These are phyloP conservation scores for Musca vetustissima DNA, from an alignment of 1,140 invertebrate genomes.

Conservation along the genomic window DNA sequence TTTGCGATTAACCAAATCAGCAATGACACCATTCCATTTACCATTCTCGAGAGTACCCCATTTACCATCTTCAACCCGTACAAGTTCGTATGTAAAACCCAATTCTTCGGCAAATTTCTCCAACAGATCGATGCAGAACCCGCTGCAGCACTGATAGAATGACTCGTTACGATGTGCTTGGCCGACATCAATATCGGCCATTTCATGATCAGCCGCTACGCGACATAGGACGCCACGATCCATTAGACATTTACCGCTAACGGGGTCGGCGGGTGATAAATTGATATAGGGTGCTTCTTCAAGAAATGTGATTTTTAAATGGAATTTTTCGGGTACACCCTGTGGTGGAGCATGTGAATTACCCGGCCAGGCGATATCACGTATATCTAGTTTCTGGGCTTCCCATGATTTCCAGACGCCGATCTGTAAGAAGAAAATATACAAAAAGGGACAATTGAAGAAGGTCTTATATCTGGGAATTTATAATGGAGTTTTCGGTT, in stretches of 20 bases:
- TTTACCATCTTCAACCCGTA: conserved; percentile 90
- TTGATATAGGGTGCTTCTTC: conserved; percentile 96
- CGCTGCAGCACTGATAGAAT: conserved; percentile 92
- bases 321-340: conserved; percentile 95
- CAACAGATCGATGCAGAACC: conserved; percentile 95
- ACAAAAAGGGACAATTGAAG: too few relatives aligned
- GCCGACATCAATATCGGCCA: conserved; percentile 80
- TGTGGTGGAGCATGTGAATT: conserved; percentile 92
- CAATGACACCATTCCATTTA: conserved; percentile 96
- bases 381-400: conserved; percentile 89
- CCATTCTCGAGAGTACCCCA: conserved; percentile 92
- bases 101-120: conserved; percentile 89
- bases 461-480: too few relatives aligned
- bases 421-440: conserved; percentile 63
- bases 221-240: conserved; percentile 86
- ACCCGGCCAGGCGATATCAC: conserved; percentile 98
- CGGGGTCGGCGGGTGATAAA: conserved; percentile 83
- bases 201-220: conserved; percentile 76
- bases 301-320: conserved; percentile 92
- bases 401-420: conserved; percentile 64
- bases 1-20: conserved; percentile 88
- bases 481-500: not conserved
- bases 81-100: conserved; percentile 91
- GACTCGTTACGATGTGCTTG: conserved; percentile 79
- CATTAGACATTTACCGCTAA: conserved; percentile 86